These are phyloP conservation scores for Pomatorhinus ruficollis DNA, from an alignment of 2,113 vertebrate species.

Conservation along the genomic window DNA sequence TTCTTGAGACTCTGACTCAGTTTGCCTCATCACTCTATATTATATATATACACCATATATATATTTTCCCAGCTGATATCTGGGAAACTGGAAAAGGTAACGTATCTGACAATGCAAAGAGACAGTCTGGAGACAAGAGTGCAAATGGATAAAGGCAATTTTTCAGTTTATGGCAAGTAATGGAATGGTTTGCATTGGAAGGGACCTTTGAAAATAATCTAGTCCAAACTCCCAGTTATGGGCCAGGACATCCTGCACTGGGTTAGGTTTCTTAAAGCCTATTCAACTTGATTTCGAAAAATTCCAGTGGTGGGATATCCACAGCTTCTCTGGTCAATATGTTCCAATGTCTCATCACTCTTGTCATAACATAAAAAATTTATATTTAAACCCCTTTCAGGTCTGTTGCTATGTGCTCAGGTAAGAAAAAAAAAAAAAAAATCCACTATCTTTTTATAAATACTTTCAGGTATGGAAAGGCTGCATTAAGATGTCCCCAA, in stretches of 20 bases:
- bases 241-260: not conserved
- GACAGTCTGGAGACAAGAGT: not conserved
- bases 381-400: not conserved
- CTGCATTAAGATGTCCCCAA: fast-evolving
- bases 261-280: not conserved
- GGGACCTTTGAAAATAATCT: not conserved
- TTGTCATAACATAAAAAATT: too few relatives aligned
- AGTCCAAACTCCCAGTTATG: not conserved
- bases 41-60: too few relatives aligned
- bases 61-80: fast-evolving
- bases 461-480: not conserved
- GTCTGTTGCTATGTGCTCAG: not conserved
- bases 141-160: not conserved
- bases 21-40: not conserved
- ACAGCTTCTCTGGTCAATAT: not conserved
- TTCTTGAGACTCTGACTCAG: not conserved
- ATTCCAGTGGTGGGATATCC: not conserved
- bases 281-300: not conserved
- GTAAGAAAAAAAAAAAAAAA: not conserved
- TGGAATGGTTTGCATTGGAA: not conserved
- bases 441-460: not conserved
- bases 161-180: not conserved
- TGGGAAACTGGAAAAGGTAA: not conserved
- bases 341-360: not conserved
- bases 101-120: not conserved